These are phyloP conservation scores for Eudasyphora cyanicolor DNA, from an alignment of 2,888 invertebrate species.

Conservation along the genomic window DNA sequence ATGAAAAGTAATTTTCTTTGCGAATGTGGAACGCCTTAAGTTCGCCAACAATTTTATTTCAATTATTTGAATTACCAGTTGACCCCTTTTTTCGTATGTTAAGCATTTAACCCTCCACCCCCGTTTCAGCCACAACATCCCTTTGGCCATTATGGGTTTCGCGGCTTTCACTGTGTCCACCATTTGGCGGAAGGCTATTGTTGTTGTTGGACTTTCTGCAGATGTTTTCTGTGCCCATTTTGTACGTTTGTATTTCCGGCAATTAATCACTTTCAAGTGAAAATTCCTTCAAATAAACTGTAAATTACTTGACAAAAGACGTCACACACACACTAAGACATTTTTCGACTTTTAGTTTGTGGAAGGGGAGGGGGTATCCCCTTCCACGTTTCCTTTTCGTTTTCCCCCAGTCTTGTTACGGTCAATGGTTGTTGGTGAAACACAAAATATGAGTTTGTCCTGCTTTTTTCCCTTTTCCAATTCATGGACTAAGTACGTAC, in stretches of 20 bases:
- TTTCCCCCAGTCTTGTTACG: neutral
- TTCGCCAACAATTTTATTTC: neutral
- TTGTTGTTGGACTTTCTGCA: conserved; percentile 6
- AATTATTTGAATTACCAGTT: neutral
- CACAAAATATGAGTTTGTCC: conserved; percentile 31
- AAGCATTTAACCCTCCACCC: neutral
- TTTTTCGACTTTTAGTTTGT: neutral
- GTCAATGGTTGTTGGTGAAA: neutral
- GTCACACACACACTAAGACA: neutral
- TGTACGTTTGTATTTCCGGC: conserved; percentile 60
- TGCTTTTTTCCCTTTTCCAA: neutral
- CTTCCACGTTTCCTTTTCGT: too few relatives aligned
- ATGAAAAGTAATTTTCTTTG: conserved; percentile 11
- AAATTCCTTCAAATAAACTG: conserved; percentile 71
- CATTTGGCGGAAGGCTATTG: too few relatives aligned
- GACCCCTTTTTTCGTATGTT: neutral
- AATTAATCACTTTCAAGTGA: conserved; percentile 75
- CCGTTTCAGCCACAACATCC: neutral
- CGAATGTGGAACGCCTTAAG: conserved; percentile 2
- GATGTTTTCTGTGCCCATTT: conserved; percentile 27
- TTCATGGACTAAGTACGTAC: neutral
- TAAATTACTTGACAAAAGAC: conserved; percentile 63
- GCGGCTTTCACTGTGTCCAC: conserved; percentile 51
- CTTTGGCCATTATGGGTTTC: too few relatives aligned
- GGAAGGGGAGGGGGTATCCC: neutral